Conservation (phyloP, 2,797 vertebrate species). For the Octomys mimax region DNA sequence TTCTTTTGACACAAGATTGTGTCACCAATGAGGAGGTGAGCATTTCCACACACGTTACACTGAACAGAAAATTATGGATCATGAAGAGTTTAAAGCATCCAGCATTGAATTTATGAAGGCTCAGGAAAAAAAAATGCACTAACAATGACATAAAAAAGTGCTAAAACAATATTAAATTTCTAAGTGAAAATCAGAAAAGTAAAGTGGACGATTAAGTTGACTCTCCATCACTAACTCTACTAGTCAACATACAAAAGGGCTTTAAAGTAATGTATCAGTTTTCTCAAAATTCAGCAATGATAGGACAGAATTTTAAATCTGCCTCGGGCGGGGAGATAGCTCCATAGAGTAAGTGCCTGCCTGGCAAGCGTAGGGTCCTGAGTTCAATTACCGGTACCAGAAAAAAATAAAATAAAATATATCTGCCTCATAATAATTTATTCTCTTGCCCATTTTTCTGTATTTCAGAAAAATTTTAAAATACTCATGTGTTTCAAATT, state of each 20-base stretch:
- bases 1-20: slow-evolving; percentile 62
- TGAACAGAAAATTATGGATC: slow-evolving; percentile 52
- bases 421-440: background rate
- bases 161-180: slow-evolving; percentile 54
- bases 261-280: background rate
- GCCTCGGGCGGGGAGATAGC: background rate
- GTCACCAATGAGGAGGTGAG: slow-evolving; percentile 33
- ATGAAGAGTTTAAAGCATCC: background rate
- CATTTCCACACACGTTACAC: slow-evolving; percentile 40
- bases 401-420: too few relatives aligned
- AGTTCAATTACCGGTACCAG: too few relatives aligned
- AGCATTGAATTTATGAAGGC: background rate
- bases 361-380: too few relatives aligned
- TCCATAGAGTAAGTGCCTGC: too few relatives aligned
- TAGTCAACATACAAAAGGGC: background rate
- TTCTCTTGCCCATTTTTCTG: background rate
- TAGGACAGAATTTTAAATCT: background rate
- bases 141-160: background rate
- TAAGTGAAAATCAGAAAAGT: slow-evolving; percentile 62
- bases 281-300: background rate
- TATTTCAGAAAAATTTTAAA: background rate
- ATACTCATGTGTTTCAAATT: background rate
- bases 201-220: background rate
- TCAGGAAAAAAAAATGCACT: slow-evolving; percentile 25
- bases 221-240: background rate